phyloP scores from a whole-genome alignment of 2,888 invertebrate species.

The Branchellion lobata region DNA sequence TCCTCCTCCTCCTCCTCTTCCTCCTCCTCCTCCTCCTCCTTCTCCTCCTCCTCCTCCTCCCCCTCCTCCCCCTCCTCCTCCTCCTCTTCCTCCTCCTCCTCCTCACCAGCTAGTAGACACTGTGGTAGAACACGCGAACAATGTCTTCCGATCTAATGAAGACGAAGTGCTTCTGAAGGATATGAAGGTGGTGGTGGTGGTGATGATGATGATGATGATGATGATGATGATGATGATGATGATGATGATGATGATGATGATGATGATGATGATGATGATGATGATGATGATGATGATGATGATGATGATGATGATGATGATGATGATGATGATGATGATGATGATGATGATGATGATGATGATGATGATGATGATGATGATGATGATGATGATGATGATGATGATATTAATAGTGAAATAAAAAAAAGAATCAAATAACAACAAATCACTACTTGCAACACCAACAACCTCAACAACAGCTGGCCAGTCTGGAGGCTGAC shows the following conservation, averaged over 20 bases:
- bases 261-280: constrained; percentile 21
- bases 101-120: constrained; percentile 73
- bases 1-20: too few relatives aligned
- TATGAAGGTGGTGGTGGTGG: constrained; percentile 15
- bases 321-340: not conserved
- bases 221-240: constrained; percentile 18
- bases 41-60: too few relatives aligned
- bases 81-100: too few relatives aligned
- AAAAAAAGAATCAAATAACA: too few relatives aligned
- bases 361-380: constrained; percentile 13
- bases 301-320: too few relatives aligned
- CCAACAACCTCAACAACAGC: constrained; percentile 67
- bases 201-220: constrained; percentile 24
- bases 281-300: constrained; percentile 6
- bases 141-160: constrained; percentile 68
- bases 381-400: constrained; percentile 1
- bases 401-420: constrained; percentile 11
- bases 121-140: constrained; percentile 79
- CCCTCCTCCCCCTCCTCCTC: too few relatives aligned
- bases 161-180: constrained; percentile 65
- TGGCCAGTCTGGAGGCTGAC: constrained; percentile 76
- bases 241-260: constrained; percentile 19
- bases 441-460: too few relatives aligned
- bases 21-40: too few relatives aligned
- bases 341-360: constrained; percentile 8